These are phyloP conservation scores for Odocoileus virginianus DNA, from an alignment of 2,113 vertebrate species.

Conservation along the genomic window DNA sequence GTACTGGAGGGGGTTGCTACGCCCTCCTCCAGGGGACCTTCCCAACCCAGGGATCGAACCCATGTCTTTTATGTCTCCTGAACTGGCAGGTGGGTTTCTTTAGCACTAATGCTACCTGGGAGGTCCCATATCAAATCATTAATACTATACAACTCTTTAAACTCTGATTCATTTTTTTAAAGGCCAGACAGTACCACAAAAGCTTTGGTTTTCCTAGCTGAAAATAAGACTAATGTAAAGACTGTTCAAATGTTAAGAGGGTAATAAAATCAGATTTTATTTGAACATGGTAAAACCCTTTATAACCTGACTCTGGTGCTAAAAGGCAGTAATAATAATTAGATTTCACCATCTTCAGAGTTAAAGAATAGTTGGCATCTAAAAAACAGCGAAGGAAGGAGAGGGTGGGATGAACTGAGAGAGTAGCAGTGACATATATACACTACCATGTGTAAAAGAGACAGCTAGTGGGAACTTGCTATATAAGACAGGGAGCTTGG, in stretches of 20 bases:
- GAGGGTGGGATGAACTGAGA: background rate
- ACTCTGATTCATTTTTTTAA: background rate
- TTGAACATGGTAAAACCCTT: background rate
- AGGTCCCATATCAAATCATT: background rate
- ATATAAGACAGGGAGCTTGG: background rate
- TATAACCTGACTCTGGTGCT: background rate
- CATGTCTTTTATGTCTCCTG: background rate
- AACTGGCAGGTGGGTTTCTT: background rate
- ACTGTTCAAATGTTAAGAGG: background rate
- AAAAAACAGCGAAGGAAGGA: background rate
- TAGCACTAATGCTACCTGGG: background rate
- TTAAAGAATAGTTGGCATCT: background rate
- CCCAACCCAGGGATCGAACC: background rate
- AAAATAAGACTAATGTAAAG: conserved; percentile 8
- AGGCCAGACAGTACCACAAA: background rate
- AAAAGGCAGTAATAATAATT: background rate
- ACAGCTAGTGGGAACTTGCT: background rate
- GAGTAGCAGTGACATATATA: background rate
- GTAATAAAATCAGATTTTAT: conserved; percentile 8
- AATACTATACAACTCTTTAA: background rate
- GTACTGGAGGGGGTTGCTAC: background rate
- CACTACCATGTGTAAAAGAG: background rate
- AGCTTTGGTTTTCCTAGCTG: background rate
- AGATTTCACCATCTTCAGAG: background rate
- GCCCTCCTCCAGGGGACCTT: background rate